Conservation (phyloP, 2,888 invertebrate species). For the Eucriotettix oculatus region DNA sequence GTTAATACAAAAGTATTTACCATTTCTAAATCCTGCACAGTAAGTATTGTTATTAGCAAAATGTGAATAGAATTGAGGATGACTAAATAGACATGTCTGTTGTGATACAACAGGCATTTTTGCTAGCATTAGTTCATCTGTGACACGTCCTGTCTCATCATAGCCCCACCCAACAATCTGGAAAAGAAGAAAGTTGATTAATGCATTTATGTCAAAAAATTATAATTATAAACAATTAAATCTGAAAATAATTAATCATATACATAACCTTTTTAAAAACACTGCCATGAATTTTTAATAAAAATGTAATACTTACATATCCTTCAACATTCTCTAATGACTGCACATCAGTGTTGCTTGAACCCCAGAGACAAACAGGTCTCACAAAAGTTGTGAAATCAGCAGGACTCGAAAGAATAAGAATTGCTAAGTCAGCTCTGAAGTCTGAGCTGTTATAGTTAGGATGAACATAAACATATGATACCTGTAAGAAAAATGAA, state of each 20-base stretch:
- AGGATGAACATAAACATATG: slow-evolving; percentile 33
- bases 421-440: slow-evolving; percentile 38
- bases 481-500: slow-evolving; percentile 20
- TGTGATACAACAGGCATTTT: slow-evolving; percentile 42
- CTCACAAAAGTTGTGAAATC: slow-evolving; percentile 35
- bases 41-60: slow-evolving; percentile 39
- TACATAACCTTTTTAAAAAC: background rate
- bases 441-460: slow-evolving; percentile 36
- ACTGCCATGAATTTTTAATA: background rate
- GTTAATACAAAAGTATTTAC: slow-evolving; percentile 17
- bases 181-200: slow-evolving; percentile 3
- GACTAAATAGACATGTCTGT: slow-evolving; percentile 40
- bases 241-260: too few relatives aligned
- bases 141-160: slow-evolving; percentile 38
- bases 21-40: slow-evolving; percentile 29
- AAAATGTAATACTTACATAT: slow-evolving; percentile 22
- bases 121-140: slow-evolving; percentile 37
- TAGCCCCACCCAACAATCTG: slow-evolving; percentile 33
- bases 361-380: slow-evolving; percentile 45
- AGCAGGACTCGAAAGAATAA: slow-evolving; percentile 32
- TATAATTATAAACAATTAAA: too few relatives aligned
- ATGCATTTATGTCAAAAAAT: too few relatives aligned
- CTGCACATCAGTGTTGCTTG: slow-evolving; percentile 23
- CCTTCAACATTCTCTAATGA: slow-evolving; percentile 32
- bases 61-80: slow-evolving; percentile 40